These are phyloP conservation scores for Fistularia commersonii DNA, from an alignment of 2,797 vertebrate species.

Conservation along the genomic window DNA sequence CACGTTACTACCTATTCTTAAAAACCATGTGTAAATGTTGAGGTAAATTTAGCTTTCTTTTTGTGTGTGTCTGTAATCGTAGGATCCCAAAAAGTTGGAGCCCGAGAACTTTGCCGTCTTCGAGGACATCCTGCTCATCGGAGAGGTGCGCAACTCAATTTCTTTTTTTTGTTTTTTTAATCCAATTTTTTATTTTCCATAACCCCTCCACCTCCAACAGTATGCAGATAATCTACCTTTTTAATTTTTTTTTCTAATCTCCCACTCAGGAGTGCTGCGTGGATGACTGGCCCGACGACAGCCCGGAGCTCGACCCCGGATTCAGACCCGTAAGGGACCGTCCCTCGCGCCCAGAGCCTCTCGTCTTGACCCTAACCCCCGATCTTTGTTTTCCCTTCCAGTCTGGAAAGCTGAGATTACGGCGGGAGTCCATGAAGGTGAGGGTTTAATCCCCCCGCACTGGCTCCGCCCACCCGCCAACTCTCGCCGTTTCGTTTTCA, in stretches of 20 bases:
- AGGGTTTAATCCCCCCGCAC: slow-evolving; percentile 3
- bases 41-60: background rate
- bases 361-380: no score
- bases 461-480: no score
- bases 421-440: slow-evolving; percentile 66
- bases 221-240: no score
- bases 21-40: no score
- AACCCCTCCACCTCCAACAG: no score
- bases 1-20: no score
- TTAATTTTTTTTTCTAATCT: no score
- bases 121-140: slow-evolving; percentile 68
- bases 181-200: no score
- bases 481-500: slow-evolving; percentile 17
- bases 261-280: slow-evolving; percentile 78
- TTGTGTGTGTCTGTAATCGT: slow-evolving; percentile 10
- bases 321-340: slow-evolving; percentile 70
- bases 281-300: slow-evolving; percentile 79
- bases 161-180: no score
- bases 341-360: background rate
- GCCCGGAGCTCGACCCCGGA: slow-evolving; percentile 58
- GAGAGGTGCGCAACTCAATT: slow-evolving; percentile 47
- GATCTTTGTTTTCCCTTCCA: no score
- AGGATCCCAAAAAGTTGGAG: slow-evolving; percentile 34
- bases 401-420: slow-evolving; percentile 66
- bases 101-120: slow-evolving; percentile 33